Evolutionary conservation across 2,113 vertebrate species (phyloP), one percentile per base, ranked within the genome.

Genomic region (Lucifuga dentata): DNA sequence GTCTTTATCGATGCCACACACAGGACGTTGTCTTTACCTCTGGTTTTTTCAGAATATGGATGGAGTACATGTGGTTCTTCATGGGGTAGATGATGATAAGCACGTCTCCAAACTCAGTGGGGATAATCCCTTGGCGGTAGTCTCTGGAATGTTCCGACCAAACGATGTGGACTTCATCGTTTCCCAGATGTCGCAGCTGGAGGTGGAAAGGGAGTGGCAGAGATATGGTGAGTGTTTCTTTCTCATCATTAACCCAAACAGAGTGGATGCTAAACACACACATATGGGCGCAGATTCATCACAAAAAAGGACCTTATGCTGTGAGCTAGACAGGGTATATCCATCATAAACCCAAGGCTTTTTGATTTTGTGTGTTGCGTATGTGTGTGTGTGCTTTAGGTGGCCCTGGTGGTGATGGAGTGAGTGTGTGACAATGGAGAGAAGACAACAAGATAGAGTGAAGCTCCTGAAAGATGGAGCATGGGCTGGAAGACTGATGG

Each of bases 1-100:
- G n/a, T 29, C 26, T 7, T 29, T 7, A 29, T 29, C 26, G 7
- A 29, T 5, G 26, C 26, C 26, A 29, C 7, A 29, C 3, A 17
- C n/a, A 2, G 17, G 4, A 17, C 16, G n/a, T 23, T 26, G 15
- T 19, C 21, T 11, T 84, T 93, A 97, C 98, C 96, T 99, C 98
- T 15, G 97, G 97, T 62, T 98, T 99, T 86, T 98, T 99, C 86
- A 99, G 96, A 76, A 99, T 98, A 80, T 99, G 97, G 86, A 99
- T 96, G 88, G 96, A 98, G 89, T 96, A 99, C 96, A 97, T 98
- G 86, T 97, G 96, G 91, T 98, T 98, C 92, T 97, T 98, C 94
- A 98, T 97, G 74, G 98, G 98, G 87, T 99, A 99, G 88, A 99
- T 99, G 89, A 99, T 76, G 75, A 99, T 98, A 39, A 99, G 94